phyloP scores from a whole-genome alignment of 2,797 vertebrate species.

The Coranthus polyacanthus region DNA sequence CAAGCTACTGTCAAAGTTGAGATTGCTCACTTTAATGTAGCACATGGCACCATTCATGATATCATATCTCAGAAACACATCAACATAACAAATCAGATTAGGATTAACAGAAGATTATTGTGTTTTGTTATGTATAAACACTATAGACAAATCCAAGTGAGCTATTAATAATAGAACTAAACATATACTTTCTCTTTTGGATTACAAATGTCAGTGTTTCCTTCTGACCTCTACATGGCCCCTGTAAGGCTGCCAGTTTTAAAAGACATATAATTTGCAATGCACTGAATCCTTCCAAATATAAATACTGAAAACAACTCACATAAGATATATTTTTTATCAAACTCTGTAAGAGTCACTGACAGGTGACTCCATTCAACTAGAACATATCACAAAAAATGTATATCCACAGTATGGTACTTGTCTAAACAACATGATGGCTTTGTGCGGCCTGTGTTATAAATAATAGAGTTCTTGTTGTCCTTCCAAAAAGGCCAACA shows the following conservation, averaged over 20 bases:
- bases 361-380: not conserved
- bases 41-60: not conserved
- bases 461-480: constrained; percentile 67
- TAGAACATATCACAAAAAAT: constrained; percentile 25
- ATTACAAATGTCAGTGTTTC: not conserved
- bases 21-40: not conserved
- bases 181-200: not conserved
- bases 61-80: constrained; percentile 2
- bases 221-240: too few species aligned
- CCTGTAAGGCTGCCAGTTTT: too few species aligned
- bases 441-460: constrained; percentile 43
- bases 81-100: not conserved
- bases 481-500: constrained; percentile 47
- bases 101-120: too few species aligned
- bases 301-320: constrained; percentile 15
- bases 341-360: not conserved
- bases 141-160: too few species aligned
- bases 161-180: not conserved
- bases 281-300: not conserved
- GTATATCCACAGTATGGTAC: constrained; percentile 45
- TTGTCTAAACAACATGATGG: constrained; percentile 52
- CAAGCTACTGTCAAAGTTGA: not conserved
- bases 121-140: not conserved
- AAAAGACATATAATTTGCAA: not conserved
- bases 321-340: not conserved